Percentiles rank a stretch among this genome's conserved stretches.
Conservation (phyloP, 1,140 invertebrate species). For the Drosophila murphyi region DNA sequence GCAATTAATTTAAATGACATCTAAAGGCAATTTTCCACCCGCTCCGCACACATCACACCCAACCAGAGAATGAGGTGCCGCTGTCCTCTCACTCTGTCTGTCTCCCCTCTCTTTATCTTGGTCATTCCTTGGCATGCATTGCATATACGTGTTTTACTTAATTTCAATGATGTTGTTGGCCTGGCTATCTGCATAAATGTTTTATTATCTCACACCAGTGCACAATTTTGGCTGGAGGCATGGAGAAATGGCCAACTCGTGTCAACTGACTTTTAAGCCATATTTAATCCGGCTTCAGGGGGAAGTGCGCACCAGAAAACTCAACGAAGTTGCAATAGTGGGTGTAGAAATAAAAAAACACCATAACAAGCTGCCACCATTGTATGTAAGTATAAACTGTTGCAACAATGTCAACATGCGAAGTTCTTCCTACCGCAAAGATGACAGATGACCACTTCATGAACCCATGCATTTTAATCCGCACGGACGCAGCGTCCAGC, state of each 20-base stretch:
- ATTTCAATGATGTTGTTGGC: conserved; percentile 70
- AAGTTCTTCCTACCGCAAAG: conserved; percentile 82
- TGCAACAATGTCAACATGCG: conserved; percentile 82
- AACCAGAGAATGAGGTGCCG: neutral
- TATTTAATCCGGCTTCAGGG: conserved; percentile 76
- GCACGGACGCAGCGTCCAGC: conserved; percentile 28
- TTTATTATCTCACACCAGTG: conserved; percentile 77
- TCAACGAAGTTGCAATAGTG: conserved; percentile 28
- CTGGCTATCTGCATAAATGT: conserved; percentile 75
- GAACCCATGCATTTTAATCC: conserved; percentile 83
- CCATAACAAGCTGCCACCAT: conserved; percentile 49
- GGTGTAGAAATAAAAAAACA: conserved; percentile 39
- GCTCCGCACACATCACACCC: conserved; percentile 3
- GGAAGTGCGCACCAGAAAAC: conserved; percentile 65
- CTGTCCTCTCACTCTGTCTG: neutral
- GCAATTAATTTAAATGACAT: conserved; percentile 78
- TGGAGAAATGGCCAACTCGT: conserved; percentile 77
- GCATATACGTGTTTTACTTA: conserved; percentile 62
- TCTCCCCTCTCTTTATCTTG: neutral
- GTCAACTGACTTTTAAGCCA: conserved; percentile 82
- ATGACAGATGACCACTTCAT: conserved; percentile 83
- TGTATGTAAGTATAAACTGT: conserved; percentile 69
- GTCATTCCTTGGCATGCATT: conserved; percentile 33
- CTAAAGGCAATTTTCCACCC: conserved; percentile 65
- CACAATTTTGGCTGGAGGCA: conserved; percentile 50